These are phyloP conservation scores for Eueides isabella DNA, from an alignment of 1,140 invertebrate species.

Conservation along the genomic window DNA sequence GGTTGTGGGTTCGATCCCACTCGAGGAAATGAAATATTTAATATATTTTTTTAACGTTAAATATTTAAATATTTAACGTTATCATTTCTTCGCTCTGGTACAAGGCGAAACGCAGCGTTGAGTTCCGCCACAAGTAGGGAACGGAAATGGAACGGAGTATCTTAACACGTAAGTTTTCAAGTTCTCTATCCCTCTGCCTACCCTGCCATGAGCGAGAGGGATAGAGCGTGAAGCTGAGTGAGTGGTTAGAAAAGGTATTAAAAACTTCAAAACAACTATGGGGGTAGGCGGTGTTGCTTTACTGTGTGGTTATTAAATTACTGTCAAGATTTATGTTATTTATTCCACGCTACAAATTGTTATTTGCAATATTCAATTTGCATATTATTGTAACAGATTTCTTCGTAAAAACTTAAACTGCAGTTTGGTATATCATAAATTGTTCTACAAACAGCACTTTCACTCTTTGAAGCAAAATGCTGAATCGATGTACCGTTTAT, in stretches of 20 bases:
- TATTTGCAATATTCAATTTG: conserved; percentile 17
- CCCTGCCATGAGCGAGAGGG: too few relatives aligned
- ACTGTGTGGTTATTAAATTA: conserved; percentile 13
- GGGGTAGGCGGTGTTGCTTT: conserved; percentile 14
- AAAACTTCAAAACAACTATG: conserved; percentile 25
- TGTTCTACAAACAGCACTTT: background rate
- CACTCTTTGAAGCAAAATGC: background rate
- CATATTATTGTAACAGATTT: conserved; percentile 27
- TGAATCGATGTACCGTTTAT: background rate
- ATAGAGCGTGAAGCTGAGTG: too few relatives aligned
- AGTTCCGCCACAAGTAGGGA: too few relatives aligned
- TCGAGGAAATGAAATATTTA: too few relatives aligned
- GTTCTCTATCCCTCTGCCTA: too few relatives aligned
- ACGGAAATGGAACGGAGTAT: too few relatives aligned
- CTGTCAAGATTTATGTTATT: conserved; percentile 20
- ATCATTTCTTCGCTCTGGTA: too few relatives aligned
- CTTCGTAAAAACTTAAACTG: background rate
- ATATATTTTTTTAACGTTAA: too few relatives aligned
- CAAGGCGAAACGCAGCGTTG: too few relatives aligned
- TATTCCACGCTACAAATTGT: conserved; percentile 23
- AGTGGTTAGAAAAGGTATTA: conserved; percentile 27
- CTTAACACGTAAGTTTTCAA: too few relatives aligned
- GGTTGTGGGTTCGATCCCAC: too few relatives aligned
- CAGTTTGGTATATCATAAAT: background rate
- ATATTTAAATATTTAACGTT: too few relatives aligned